Evolutionary conservation across 1,140 invertebrate species (phyloP).

Genomic region (Eumaeus atala): DNA sequence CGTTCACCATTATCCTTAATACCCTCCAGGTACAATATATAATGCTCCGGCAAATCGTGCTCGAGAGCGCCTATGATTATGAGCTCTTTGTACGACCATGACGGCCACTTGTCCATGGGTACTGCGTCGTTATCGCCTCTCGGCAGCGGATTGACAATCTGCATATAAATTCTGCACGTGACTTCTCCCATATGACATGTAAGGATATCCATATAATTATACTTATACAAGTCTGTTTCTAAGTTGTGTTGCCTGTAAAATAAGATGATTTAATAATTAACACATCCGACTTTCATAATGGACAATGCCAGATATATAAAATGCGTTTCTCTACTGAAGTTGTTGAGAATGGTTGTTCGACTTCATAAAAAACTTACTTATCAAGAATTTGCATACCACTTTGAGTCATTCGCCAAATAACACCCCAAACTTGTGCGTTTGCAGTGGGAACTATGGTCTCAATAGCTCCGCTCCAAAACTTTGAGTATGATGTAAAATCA

Average conservation of each 20-base stretch:
- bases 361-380: constrained; percentile 33
- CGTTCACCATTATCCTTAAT: constrained; percentile 50
- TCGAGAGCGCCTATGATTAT: constrained; percentile 51
- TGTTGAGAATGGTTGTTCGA: too few relatives aligned
- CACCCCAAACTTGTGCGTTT: constrained; percentile 62
- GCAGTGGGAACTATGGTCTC: constrained; percentile 57
- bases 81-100: constrained; percentile 47
- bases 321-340: too few relatives aligned
- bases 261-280: too few relatives aligned
- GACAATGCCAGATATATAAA: too few relatives aligned
- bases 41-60: constrained; percentile 45
- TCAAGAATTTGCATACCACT: constrained; percentile 38
- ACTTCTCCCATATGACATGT: constrained; percentile 44
- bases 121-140: constrained; percentile 51
- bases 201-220: constrained; percentile 34
- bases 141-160: constrained; percentile 43
- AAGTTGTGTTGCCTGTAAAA: constrained; percentile 47
- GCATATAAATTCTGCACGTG: constrained; percentile 42
- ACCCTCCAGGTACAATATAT: constrained; percentile 41
- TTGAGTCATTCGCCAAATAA: constrained; percentile 43
- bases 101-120: constrained; percentile 49
- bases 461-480: constrained; percentile 58
- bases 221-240: constrained; percentile 44
- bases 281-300: too few relatives aligned
- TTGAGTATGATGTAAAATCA: constrained; percentile 51